Conservation (phyloP, 2,797 vertebrate species). For the Gymnoscopelus microlampas region DNA sequence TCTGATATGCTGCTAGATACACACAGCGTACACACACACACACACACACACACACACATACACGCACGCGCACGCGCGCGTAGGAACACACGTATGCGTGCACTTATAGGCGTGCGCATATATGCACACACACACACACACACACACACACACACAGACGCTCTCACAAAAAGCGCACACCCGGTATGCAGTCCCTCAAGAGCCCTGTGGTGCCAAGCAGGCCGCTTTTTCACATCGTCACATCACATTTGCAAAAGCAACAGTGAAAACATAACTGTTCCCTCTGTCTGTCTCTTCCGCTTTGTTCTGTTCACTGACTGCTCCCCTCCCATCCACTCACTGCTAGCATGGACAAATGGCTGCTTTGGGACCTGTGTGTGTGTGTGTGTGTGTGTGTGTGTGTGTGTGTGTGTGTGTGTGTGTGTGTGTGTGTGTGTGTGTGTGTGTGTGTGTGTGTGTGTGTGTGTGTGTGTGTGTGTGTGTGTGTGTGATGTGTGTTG, state of each 20-base stretch:
- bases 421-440: constrained; percentile 27
- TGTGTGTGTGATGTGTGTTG: constrained; percentile 5
- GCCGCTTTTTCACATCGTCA: constrained; percentile 86
- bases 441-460: constrained; percentile 20
- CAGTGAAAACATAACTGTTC: constrained; percentile 86
- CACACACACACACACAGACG: constrained; percentile 23
- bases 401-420: constrained; percentile 28
- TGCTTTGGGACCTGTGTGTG: constrained; percentile 66
- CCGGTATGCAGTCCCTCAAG: constrained; percentile 54
- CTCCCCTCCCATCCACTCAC: constrained; percentile 55
- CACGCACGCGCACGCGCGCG: neutral
- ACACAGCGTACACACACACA: constrained; percentile 31
- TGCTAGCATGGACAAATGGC: constrained; percentile 82
- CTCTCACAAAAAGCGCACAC: constrained; percentile 1
- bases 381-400: constrained; percentile 13
- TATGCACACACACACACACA: constrained; percentile 24
- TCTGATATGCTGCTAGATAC: constrained; percentile 82
- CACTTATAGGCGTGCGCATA: no score
- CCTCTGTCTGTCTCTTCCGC: constrained; percentile 66
- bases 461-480: constrained; percentile 31
- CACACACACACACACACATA: constrained; percentile 43
- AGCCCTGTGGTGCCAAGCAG: constrained; percentile 81
- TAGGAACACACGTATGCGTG: neutral
- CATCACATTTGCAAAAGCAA: constrained; percentile 91
- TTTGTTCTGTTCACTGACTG: constrained; percentile 59